A percentile compares a stretch with the other conserved stretches of the same genome.
phyloP scores from a whole-genome alignment of 2,888 invertebrate genomes.

The Orthonevra nobilis region DNA sequence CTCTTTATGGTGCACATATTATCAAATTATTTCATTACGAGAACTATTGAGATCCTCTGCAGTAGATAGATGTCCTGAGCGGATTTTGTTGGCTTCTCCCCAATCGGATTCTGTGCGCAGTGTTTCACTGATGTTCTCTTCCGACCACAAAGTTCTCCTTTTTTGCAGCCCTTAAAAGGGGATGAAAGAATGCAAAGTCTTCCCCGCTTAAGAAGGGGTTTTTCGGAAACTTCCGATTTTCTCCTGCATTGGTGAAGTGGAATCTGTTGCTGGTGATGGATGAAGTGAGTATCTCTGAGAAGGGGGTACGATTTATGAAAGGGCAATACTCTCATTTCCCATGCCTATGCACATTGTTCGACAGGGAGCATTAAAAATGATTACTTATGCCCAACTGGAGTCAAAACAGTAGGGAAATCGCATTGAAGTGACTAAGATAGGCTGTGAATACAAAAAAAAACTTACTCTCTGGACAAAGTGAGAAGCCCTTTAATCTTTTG shows the following conservation, averaged over 20 bases:
- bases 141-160: conserved; percentile 13
- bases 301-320: conserved; percentile 32
- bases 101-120: conserved; percentile 43
- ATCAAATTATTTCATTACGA: conserved; percentile 67
- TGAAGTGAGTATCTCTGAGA: no score
- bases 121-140: no score
- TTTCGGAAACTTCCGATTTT: neutral
- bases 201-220: neutral
- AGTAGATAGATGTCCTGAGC: conserved; percentile 21
- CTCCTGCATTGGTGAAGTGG: conserved; percentile 57
- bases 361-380: conserved; percentile 44
- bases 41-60: conserved; percentile 60
- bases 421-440: conserved; percentile 28
- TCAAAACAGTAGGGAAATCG: conserved; percentile 53
- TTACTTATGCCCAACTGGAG: conserved; percentile 55
- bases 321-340: conserved; percentile 68
- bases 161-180: conserved; percentile 12
- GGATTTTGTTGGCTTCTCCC: conserved; percentile 18
- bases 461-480: no score
- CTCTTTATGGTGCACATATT: conserved; percentile 59
- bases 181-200: conserved; percentile 1
- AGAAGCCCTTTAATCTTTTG: conserved; percentile 21
- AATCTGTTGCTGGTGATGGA: conserved; percentile 16
- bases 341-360: conserved; percentile 20
- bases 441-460: no score